A percentile compares a stretch with the other conserved stretches of the same genome.
phyloP scores from a whole-genome alignment of 2,888 invertebrate species.

The Ormyrus labotus region DNA sequence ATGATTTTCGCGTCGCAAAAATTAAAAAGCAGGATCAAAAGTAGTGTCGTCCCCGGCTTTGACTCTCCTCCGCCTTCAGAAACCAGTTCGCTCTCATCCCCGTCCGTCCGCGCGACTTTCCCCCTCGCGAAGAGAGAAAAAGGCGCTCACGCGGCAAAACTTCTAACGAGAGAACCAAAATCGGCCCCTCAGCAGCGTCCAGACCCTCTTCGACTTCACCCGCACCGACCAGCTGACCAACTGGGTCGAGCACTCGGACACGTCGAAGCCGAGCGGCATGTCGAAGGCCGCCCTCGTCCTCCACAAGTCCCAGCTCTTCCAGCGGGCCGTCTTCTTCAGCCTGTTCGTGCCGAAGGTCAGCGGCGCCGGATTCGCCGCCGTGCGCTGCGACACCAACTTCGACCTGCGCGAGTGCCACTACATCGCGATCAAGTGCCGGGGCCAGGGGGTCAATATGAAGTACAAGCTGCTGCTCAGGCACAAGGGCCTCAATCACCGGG shows the following conservation, averaged over 20 bases:
- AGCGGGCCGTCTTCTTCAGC: conserved; percentile 81
- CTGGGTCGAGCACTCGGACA: conserved; percentile 82
- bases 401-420: conserved; percentile 77
- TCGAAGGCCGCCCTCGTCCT: conserved; percentile 81
- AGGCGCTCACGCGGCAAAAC: too few species aligned
- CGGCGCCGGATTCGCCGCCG: conserved; percentile 83
- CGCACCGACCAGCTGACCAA: conserved; percentile 76
- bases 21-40: too few species aligned
- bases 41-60: too few species aligned
- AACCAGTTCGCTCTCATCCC: too few species aligned
- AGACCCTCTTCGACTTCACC: conserved; percentile 79
- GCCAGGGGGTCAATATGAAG: conserved; percentile 79
- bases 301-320: conserved; percentile 79
- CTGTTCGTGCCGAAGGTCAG: conserved; percentile 82
- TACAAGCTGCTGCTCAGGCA: conserved; percentile 81
- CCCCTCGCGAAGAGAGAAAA: too few species aligned
- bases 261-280: conserved; percentile 81
- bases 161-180: too few species aligned
- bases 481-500: conserved; percentile 78
- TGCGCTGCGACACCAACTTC: conserved; percentile 76
- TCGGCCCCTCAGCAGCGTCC: conserved; percentile 45
- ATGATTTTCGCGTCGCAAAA: too few species aligned
- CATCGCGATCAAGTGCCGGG: conserved; percentile 78
- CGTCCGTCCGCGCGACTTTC: too few species aligned
- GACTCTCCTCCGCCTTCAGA: too few species aligned